These are phyloP conservation scores for Cynoglossus semilaevis DNA, from an alignment of 2,113 vertebrate genomes.

Conservation along the genomic window DNA sequence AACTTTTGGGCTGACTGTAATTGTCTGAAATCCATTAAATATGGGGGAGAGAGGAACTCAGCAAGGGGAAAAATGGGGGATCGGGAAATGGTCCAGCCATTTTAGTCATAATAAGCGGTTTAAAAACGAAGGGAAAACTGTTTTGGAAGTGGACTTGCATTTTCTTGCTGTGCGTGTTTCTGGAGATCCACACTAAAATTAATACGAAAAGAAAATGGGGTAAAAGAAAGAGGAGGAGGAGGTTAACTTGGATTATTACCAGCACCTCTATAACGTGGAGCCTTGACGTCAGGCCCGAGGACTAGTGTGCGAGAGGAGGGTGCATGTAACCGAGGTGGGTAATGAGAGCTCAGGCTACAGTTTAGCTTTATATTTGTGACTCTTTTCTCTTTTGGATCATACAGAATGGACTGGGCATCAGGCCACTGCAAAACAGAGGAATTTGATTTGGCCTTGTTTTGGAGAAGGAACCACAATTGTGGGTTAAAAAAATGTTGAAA, in stretches of 20 bases:
- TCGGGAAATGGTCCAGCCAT: constrained; percentile 47
- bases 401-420: constrained; percentile 40
- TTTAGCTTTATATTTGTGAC: constrained; percentile 50
- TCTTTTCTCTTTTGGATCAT: constrained; percentile 29
- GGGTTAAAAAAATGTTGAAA: constrained; percentile 6
- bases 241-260: constrained; percentile 60
- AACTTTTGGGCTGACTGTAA: constrained; percentile 61
- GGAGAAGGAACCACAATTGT: constrained; percentile 22
- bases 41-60: constrained; percentile 43
- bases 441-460: constrained; percentile 37
- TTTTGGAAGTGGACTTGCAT: constrained; percentile 50
- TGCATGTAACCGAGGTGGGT: constrained; percentile 40
- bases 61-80: constrained; percentile 39
- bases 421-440: constrained; percentile 45
- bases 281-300: constrained; percentile 54
- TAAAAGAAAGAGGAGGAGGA: neutral
- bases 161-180: constrained; percentile 54
- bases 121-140: constrained; percentile 67
- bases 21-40: constrained; percentile 74
- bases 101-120: constrained; percentile 65
- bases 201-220: constrained; percentile 55
- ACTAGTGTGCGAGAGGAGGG: constrained; percentile 41
- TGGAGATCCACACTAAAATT: constrained; percentile 65
- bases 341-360: constrained; percentile 34
- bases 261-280: constrained; percentile 63